These are phyloP conservation scores for Liopterus haemorrhoidalis DNA, from an alignment of 2,888 invertebrate species.

Conservation along the genomic window DNA sequence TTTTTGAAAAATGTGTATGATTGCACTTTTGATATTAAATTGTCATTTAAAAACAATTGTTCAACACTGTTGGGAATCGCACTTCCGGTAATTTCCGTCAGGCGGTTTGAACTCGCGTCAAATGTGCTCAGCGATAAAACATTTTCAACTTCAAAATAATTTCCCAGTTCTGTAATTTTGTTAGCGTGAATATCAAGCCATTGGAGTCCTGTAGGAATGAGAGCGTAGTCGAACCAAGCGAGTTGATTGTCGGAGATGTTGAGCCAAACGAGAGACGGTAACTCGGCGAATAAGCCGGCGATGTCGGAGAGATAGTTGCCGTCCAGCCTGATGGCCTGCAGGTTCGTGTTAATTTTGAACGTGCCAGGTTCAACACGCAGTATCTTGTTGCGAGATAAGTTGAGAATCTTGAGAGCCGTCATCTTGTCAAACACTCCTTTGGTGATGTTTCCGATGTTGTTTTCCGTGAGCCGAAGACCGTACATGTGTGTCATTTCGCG, in stretches of 20 bases:
- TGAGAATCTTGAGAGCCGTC: constrained; percentile 72
- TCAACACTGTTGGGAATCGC: constrained; percentile 79
- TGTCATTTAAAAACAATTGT: constrained; percentile 72
- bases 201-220: constrained; percentile 76
- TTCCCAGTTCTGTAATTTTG: constrained; percentile 74
- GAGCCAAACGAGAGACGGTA: constrained; percentile 76
- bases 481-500: constrained; percentile 73
- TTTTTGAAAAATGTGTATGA: constrained; percentile 84
- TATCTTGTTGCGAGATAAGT: constrained; percentile 77
- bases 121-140: constrained; percentile 71
- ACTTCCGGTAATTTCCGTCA: constrained; percentile 75
- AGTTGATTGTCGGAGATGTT: constrained; percentile 82
- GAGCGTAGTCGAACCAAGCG: constrained; percentile 77
- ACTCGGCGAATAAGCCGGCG: constrained; percentile 69
- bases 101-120: constrained; percentile 74
- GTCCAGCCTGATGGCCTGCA: constrained; percentile 75
- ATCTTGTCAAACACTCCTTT: constrained; percentile 75
- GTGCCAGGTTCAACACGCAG: constrained; percentile 70
- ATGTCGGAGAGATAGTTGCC: constrained; percentile 76
- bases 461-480: constrained; percentile 76
- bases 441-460: constrained; percentile 72
- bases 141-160: constrained; percentile 78
- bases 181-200: constrained; percentile 83
- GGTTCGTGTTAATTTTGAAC: constrained; percentile 69
- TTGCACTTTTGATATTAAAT: constrained; percentile 74